phyloP scores from a whole-genome alignment of 2,113 vertebrate species.

The Grammomys dolichurus region DNA sequence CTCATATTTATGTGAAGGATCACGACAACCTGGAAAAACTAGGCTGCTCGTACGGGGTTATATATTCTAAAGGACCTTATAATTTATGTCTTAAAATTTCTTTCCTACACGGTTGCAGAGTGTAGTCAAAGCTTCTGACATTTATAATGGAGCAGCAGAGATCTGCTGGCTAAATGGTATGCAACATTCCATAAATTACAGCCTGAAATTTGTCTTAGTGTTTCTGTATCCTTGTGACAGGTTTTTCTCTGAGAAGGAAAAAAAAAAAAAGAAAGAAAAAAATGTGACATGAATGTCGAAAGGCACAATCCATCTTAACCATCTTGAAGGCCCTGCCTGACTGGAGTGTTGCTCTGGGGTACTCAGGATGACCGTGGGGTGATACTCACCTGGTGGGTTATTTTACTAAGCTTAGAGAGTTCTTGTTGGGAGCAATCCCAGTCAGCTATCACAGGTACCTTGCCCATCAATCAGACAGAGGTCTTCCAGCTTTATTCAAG shows the following conservation, averaged over 20 bases:
- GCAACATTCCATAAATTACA: slow-evolving; percentile 56
- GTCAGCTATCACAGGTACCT: neutral
- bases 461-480: neutral
- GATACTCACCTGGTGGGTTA: neutral
- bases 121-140: neutral
- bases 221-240: slow-evolving; percentile 59
- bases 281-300: neutral
- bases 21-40: neutral
- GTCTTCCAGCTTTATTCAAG: neutral
- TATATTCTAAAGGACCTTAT: slow-evolving; percentile 34
- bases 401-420: neutral
- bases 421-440: neutral
- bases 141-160: slow-evolving; percentile 33
- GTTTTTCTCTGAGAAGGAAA: slow-evolving; percentile 59
- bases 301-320: neutral
- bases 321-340: no score
- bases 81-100: slow-evolving; percentile 61
- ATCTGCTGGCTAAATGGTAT: slow-evolving; percentile 38
- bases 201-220: slow-evolving; percentile 53
- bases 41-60: neutral
- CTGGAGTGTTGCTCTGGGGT: neutral
- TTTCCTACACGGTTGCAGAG: neutral
- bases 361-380: neutral
- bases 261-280: neutral
- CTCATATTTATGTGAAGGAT: slow-evolving; percentile 34